Percentiles rank a stretch among this genome's conserved stretches.
Conservation (phyloP, 2,888 invertebrate species). For the Caradrina clavipalpis region DNA sequence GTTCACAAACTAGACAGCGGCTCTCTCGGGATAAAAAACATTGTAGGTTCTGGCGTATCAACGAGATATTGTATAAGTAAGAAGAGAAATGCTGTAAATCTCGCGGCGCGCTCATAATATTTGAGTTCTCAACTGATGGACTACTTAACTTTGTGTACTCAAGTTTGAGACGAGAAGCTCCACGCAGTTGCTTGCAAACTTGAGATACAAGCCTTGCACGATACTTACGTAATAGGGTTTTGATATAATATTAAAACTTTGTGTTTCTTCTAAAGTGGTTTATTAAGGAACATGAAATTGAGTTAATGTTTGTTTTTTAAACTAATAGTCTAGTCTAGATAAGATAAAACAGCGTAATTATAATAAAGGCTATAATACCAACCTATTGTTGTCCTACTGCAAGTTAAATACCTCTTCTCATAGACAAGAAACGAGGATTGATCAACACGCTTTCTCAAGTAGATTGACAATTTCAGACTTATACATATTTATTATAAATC, state of each 20-base stretch:
- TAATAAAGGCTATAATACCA: too few relatives aligned
- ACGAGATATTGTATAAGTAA: background rate
- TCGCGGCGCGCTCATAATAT: background rate
- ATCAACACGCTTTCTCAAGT: too few relatives aligned
- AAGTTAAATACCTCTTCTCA: too few relatives aligned
- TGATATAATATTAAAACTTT: constrained; percentile 24
- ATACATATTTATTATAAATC: too few relatives aligned
- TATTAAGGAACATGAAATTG: background rate
- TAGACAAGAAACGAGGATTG: too few relatives aligned
- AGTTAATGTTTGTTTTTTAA: background rate
- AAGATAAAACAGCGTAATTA: too few relatives aligned
- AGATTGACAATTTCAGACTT: too few relatives aligned
- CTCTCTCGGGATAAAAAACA: too few relatives aligned
- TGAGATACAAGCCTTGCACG: background rate
- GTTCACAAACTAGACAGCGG: too few relatives aligned
- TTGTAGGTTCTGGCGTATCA: background rate
- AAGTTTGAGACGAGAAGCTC: constrained; percentile 14
- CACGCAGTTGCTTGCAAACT: constrained; percentile 7
- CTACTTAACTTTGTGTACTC: constrained; percentile 31
- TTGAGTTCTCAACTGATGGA: constrained; percentile 16
- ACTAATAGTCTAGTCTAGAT: background rate
- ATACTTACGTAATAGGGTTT: constrained; percentile 9
- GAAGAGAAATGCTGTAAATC: background rate
- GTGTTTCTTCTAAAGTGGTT: constrained; percentile 10
- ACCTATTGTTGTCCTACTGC: too few relatives aligned